Conservation (phyloP, 2,113 vertebrate genomes). For the Thermophis baileyi region DNA sequence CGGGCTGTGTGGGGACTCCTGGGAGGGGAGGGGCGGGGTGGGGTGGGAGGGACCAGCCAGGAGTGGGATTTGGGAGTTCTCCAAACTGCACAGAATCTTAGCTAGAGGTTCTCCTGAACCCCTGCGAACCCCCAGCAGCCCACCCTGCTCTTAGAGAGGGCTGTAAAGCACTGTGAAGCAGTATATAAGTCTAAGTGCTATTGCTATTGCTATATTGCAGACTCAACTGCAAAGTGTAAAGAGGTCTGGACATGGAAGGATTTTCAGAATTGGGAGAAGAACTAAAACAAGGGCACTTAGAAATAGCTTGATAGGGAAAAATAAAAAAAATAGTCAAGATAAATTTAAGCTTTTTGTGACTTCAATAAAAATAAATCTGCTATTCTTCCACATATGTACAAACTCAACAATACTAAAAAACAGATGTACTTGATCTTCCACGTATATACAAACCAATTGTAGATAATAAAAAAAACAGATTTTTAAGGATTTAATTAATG, state of each 20-base stretch:
- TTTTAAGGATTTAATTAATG: not conserved
- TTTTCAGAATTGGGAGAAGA: constrained; percentile 27
- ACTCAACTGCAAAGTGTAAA: not conserved
- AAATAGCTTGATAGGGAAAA: not conserved
- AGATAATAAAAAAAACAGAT: not conserved
- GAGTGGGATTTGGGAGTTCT: no score
- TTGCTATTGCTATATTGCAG: not conserved
- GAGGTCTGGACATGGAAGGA: constrained; percentile 1
- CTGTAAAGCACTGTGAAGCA: not conserved
- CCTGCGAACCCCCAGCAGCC: no score
- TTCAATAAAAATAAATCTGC: not conserved
- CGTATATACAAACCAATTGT: not conserved
- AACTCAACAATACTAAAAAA: constrained; percentile 1
- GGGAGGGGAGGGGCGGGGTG: no score
- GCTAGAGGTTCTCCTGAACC: no score
- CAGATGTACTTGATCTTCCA: not conserved
- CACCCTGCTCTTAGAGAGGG: not conserved
- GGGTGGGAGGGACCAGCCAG: no score
- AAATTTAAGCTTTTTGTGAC: not conserved
- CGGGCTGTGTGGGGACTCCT: no score
- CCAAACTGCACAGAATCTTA: no score
- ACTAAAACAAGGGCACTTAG: constrained; percentile 9
- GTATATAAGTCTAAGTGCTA: not conserved
- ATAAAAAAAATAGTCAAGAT: not conserved
- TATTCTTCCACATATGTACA: not conserved